A percentile compares a stretch with the other conserved stretches of the same genome.
phyloP scores from a whole-genome alignment of 2,113 vertebrate genomes.

The Oostethus manadensis region DNA sequence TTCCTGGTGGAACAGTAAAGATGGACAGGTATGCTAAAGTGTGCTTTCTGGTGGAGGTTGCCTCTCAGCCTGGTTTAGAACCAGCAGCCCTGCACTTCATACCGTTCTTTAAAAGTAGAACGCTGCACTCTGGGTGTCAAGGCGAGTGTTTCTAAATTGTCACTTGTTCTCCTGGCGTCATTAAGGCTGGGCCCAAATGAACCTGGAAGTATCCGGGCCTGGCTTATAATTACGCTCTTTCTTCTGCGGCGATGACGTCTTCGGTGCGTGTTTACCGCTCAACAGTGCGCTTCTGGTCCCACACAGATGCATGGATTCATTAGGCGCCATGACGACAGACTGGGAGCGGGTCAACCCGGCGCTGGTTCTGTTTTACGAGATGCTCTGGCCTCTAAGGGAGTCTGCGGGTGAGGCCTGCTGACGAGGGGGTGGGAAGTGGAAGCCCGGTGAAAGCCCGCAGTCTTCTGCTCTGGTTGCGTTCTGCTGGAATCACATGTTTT shows the following conservation, averaged over 20 bases:
- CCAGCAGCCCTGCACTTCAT: too few relatives aligned
- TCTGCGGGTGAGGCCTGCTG: constrained; percentile 12
- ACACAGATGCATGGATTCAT: constrained; percentile 51
- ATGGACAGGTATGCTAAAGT: too few relatives aligned
- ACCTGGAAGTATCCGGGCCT: constrained; percentile 20
- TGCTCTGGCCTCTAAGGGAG: constrained; percentile 28
- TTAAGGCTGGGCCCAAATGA: constrained; percentile 12
- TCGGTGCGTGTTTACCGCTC: constrained; percentile 7
- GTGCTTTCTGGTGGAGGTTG: too few relatives aligned
- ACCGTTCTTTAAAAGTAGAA: too few relatives aligned
- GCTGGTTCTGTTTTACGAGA: constrained; percentile 40
- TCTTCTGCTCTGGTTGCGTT: neutral
- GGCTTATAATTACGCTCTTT: constrained; percentile 55
- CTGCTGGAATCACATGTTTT: neutral
- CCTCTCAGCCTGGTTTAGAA: too few relatives aligned
- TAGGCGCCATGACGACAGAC: constrained; percentile 25
- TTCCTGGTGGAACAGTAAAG: too few relatives aligned
- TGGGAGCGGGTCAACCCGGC: neutral
- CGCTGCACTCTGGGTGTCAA: constrained; percentile 15
- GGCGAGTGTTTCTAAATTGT: constrained; percentile 40
- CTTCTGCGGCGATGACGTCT: constrained; percentile 42
- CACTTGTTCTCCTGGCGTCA: constrained; percentile 53
- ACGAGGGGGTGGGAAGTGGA: constrained; percentile 34
- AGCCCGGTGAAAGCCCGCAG: neutral
- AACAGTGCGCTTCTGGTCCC: constrained; percentile 17